phyloP scores from a whole-genome alignment of 2,113 vertebrate genomes.

The Scartelaos histophorus region DNA sequence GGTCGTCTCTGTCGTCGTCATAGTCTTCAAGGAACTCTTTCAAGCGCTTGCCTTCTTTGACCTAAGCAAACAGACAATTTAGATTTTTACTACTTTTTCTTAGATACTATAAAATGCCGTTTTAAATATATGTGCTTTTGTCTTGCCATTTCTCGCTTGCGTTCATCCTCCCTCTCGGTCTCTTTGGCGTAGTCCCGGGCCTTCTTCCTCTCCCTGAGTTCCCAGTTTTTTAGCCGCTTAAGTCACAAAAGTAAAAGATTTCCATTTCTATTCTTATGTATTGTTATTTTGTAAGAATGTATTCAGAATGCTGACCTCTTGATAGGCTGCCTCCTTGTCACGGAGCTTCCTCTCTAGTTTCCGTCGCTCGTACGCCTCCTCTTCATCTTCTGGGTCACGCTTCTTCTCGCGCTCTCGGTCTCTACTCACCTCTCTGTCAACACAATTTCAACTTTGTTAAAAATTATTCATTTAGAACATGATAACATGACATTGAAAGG shows the following conservation, averaged over 20 bases:
- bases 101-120: not conserved
- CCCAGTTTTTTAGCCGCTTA: slow-evolving; percentile 96
- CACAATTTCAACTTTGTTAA: not conserved
- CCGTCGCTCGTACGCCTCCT: slow-evolving; percentile 92
- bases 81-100: not conserved
- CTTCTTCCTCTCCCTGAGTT: slow-evolving; percentile 96
- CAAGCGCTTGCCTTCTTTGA: slow-evolving; percentile 95
- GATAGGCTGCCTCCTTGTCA: slow-evolving; percentile 98
- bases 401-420: slow-evolving; percentile 94
- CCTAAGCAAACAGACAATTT: slow-evolving; percentile 65
- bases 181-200: slow-evolving; percentile 95
- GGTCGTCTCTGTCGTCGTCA: slow-evolving; percentile 97
- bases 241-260: not conserved
- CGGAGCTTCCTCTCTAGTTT: slow-evolving; percentile 94
- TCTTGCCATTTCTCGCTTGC: slow-evolving; percentile 89
- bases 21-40: slow-evolving; percentile 99
- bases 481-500: not conserved
- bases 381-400: slow-evolving; percentile 93
- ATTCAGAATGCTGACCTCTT: slow-evolving; percentile 81
- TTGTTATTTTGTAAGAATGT: not conserved
- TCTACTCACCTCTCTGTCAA: slow-evolving; percentile 84
- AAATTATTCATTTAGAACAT: not conserved
- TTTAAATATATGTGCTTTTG: not conserved
- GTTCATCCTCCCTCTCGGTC: slow-evolving; percentile 91
- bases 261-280: not conserved